Conservation (phyloP, 2,113 vertebrate species). For the Bos indicus region DNA sequence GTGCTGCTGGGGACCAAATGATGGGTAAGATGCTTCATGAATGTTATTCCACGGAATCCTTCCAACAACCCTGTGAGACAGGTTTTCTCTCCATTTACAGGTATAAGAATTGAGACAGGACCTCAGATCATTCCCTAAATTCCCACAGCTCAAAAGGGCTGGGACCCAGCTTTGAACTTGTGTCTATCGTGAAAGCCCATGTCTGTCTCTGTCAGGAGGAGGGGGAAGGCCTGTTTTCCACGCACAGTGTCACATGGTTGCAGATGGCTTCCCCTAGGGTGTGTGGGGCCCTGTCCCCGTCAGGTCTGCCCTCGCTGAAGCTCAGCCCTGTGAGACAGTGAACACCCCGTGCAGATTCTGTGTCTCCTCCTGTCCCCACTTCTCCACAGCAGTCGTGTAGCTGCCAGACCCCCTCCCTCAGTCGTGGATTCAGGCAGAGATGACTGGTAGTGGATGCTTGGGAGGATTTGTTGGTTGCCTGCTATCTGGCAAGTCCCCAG, state of each 20-base stretch:
- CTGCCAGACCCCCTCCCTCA: not conserved
- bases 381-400: not conserved
- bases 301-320: not conserved
- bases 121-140: not conserved
- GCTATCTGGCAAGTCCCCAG: not conserved
- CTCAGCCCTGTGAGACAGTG: not conserved
- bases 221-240: not conserved
- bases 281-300: not conserved
- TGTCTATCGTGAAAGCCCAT: not conserved
- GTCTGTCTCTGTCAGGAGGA: not conserved
- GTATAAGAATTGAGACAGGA: not conserved
- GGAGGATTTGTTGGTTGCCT: not conserved
- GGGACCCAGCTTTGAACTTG: not conserved
- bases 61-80: not conserved
- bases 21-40: not conserved
- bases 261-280: not conserved
- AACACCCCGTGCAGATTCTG: accelerated
- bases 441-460: not conserved
- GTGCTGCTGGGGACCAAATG: not conserved
- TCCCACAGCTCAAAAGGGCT: not conserved
- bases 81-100: not conserved
- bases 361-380: not conserved
- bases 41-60: not conserved
- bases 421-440: not conserved
- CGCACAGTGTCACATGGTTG: not conserved